A percentile compares a stretch with the other conserved stretches of the same genome.
phyloP scores from a whole-genome alignment of 2,797 vertebrate genomes.

The Mus minutoides region DNA sequence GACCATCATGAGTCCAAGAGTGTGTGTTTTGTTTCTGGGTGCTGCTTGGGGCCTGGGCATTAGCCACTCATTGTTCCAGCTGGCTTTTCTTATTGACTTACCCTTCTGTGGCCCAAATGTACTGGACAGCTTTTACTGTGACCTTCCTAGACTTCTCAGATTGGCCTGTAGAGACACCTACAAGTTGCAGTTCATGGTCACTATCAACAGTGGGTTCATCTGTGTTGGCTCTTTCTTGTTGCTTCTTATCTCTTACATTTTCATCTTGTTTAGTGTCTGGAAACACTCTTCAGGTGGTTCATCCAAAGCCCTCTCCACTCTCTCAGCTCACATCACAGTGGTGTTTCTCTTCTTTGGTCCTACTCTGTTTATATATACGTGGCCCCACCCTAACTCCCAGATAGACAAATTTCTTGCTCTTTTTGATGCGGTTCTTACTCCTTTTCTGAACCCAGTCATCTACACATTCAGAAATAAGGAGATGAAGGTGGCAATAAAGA shows the following conservation, averaged over 20 bases:
- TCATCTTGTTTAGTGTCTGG: constrained; percentile 60
- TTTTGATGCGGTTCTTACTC: constrained; percentile 62
- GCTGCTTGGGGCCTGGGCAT: constrained; percentile 62
- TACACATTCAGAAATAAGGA: constrained; percentile 75
- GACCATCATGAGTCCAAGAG: constrained; percentile 54
- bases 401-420: constrained; percentile 67
- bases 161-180: constrained; percentile 60
- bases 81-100: constrained; percentile 58
- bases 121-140: constrained; percentile 69
- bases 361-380: constrained; percentile 64
- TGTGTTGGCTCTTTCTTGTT: constrained; percentile 54
- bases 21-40: constrained; percentile 53
- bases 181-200: constrained; percentile 61
- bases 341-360: constrained; percentile 75
- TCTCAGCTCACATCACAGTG: constrained; percentile 69
- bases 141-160: constrained; percentile 45
- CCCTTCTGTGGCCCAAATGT: constrained; percentile 65
- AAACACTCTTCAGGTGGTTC: constrained; percentile 52
- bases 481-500: constrained; percentile 70
- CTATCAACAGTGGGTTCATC: constrained; percentile 64
- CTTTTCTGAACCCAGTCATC: constrained; percentile 71
- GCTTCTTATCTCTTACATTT: constrained; percentile 52
- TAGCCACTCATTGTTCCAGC: constrained; percentile 63
- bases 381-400: constrained; percentile 53
- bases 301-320: constrained; percentile 67